A percentile compares a stretch with the other conserved stretches of the same genome.
Conservation (phyloP, 1,140 invertebrate genomes). For the Meloidogyne hapla region DNA sequence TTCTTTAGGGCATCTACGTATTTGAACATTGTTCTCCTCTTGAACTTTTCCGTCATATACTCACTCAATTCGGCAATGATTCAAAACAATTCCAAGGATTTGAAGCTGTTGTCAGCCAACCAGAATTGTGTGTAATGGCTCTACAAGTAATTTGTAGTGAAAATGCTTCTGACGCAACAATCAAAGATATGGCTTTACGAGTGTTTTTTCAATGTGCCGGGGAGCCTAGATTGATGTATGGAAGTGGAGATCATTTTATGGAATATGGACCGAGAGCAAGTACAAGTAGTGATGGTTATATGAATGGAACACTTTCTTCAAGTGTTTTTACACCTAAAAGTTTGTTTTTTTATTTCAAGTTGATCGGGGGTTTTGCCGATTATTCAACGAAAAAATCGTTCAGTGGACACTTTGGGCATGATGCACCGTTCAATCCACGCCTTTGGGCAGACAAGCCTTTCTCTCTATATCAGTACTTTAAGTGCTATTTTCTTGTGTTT, state of each 20-base stretch:
- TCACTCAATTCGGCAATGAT: constrained; percentile 33
- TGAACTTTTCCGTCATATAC: constrained; percentile 38
- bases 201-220: constrained; percentile 39
- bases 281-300: constrained; percentile 10
- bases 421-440: too few relatives aligned
- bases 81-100: constrained; percentile 52
- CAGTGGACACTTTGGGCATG: too few relatives aligned
- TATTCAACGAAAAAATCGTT: too few relatives aligned
- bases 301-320: constrained; percentile 1
- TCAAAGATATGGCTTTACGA: constrained; percentile 43
- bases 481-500: too few relatives aligned
- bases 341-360: constrained; percentile 7
- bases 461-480: too few relatives aligned
- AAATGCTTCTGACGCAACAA: constrained; percentile 21
- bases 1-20: constrained; percentile 41
- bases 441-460: too few relatives aligned
- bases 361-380: too few relatives aligned
- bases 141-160: constrained; percentile 41
- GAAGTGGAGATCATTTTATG: not conserved
- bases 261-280: constrained; percentile 2
- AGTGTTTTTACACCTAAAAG: constrained; percentile 26
- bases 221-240: constrained; percentile 30
- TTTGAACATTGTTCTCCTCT: constrained; percentile 47
- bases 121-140: constrained; percentile 43
- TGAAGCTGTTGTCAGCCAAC: not conserved